Base-by-base conservation (phyloP, 2,888 invertebrate species). In the Xestia xanthographa region DNA sequence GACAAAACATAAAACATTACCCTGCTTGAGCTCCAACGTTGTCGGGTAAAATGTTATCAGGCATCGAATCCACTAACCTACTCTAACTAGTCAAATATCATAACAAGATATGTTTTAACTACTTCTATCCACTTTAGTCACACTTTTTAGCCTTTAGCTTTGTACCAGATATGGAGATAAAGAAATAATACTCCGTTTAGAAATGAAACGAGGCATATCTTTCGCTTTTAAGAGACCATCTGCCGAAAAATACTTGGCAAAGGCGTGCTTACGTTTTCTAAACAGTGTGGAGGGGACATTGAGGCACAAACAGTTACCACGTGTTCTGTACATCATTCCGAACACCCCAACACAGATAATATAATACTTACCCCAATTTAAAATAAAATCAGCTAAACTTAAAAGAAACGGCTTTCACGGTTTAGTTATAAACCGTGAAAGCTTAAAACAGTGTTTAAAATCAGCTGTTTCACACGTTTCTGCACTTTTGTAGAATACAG, bases 61-160 rank as follows among this genome's bases (percentile, higher is more conserved):
- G 79, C 20, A 43, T 70, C 50, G 22, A 76, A 56, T 82, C 69
- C 65, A 41, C 79, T 85, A 86, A 34, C 80, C 79, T 82, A 86
- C 43, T 77, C 67, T 75, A 80, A 17, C 68, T 82, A 88, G 56
- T 82, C 75, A 83, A 90, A 90, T 89, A 88, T 90, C 90, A 86
- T 88, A 80, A 83, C 84, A 79, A 82, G 88, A 89, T 89, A 90
- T 89, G 88, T 86, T 77, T 88, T 43, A 79, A 74, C 53, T 77
- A 82, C 72, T 70, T 77, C 45, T 66, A 65, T 34, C 58, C 58
- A 65, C 34, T 63, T 66, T 68, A 82, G 71, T 77, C 80, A 74
- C 80, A 66, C 67, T 26, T 73, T 34, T 74, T 66, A 74, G 72
- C 72, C 62, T 76, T 74, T 43, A 74, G 29, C 50, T 20, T 38